These are phyloP conservation scores for Saxidomus purpurata DNA, from an alignment of 1,140 invertebrate species.

Conservation along the genomic window DNA sequence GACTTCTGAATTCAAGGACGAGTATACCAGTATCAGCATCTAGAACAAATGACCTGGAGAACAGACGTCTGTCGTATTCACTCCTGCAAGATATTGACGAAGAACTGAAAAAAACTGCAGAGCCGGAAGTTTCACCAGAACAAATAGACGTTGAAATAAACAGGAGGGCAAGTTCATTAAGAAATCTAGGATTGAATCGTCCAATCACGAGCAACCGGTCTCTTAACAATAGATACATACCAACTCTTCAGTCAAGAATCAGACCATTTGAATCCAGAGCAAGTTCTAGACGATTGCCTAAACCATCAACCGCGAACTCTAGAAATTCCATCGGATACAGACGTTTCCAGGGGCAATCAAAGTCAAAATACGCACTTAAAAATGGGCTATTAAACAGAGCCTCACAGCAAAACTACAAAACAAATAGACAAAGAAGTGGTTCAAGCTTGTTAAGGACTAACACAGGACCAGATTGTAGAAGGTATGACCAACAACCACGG, in stretches of 20 bases:
- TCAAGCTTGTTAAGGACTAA: too few relatives aligned
- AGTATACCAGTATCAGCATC: background rate
- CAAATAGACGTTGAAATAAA: conserved; percentile 5
- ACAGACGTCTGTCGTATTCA: background rate
- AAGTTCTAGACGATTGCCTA: background rate
- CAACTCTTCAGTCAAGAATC: background rate
- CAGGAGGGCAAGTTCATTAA: background rate
- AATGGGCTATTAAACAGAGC: too few relatives aligned
- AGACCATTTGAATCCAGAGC: background rate
- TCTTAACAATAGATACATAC: background rate
- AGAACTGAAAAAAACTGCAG: background rate
- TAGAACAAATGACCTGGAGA: too few relatives aligned
- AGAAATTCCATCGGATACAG: too few relatives aligned
- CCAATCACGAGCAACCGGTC: background rate
- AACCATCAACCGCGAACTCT: too few relatives aligned
- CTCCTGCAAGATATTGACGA: background rate
- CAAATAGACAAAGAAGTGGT: too few relatives aligned
- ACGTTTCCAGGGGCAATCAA: too few relatives aligned
- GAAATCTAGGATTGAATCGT: background rate
- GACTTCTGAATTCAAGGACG: background rate
- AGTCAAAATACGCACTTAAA: too few relatives aligned
- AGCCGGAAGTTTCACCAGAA: background rate
- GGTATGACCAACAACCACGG: too few relatives aligned
- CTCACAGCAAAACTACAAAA: too few relatives aligned
- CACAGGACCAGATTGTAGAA: too few relatives aligned